A percentile compares a stretch with the other conserved stretches of the same genome.
Evolutionary conservation across 2,797 vertebrate genomes (phyloP).

Genomic region (Acanthiza pusilla): DNA sequence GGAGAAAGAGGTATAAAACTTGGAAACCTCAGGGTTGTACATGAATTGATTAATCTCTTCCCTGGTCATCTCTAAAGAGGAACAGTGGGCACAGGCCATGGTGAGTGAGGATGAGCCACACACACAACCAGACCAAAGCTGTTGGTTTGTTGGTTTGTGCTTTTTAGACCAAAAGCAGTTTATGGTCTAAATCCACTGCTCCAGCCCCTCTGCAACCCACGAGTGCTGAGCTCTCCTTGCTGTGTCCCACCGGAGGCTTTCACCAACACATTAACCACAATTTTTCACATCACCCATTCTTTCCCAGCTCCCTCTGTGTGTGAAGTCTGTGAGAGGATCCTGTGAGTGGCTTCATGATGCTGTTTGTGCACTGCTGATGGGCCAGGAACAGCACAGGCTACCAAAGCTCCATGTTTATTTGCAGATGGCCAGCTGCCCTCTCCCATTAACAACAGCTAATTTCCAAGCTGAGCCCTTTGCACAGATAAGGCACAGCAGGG

Average conservation of each 20-base stretch:
- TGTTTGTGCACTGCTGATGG: background rate
- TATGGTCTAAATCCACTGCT: background rate
- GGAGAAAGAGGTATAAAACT: background rate
- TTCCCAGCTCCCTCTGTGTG: accelerated
- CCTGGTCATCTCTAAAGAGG: background rate
- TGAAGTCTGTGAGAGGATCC: background rate
- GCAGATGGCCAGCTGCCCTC: background rate
- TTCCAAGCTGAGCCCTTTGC: background rate
- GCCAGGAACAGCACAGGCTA: background rate
- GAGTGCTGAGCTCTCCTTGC: background rate
- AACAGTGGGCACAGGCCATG: accelerated
- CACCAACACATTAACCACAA: background rate
- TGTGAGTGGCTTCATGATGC: background rate
- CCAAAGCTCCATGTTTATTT: background rate
- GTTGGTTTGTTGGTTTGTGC: too few relatives aligned
- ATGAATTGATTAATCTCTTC: background rate
- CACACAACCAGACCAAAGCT: background rate
- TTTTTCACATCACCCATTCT: background rate
- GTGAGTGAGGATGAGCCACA: background rate
- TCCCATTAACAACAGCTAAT: background rate
- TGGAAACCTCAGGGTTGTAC: background rate
- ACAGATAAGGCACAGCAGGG: background rate
- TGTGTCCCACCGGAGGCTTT: background rate
- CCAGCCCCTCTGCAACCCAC: background rate
- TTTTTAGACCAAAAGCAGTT: background rate